Base-by-base conservation (phyloP, 2,797 vertebrate genomes). In the Galago senegalensis region DNA sequence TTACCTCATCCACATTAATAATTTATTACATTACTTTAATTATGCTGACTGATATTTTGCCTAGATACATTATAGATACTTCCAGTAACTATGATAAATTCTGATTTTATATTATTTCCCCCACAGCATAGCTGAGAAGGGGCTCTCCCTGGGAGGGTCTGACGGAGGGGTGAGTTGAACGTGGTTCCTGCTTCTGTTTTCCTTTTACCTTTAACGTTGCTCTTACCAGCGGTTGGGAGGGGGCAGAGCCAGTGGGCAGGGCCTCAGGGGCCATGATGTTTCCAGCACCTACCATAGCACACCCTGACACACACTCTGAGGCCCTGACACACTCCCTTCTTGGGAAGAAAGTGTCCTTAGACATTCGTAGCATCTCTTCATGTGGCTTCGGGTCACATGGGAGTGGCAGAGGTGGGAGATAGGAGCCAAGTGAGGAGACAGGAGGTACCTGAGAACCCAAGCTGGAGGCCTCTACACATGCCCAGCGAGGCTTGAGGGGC, bases 41-140 rank as follows among this genome's bases (percentile, higher is more conserved):
- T 25, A 3, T 3, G n/a, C n/a, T 61, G 34, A 21, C 27, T 86
- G 73, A 18, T 18, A 40, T 53, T 67, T 86, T 56, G 77, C 34
- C 56, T 84, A 0, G 20, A 2, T 0, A 0, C 53, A 2, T 31
- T 83, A 13, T 87, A 91, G 91, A 14, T 58, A 31, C 69, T 92
- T 43, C 69, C 37, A 1, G 65, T n/a, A 79, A 90, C 97, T 73
- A 49, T 49, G 46, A 49, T 49, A 46, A 79, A 29, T 97, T 96
- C 97, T 98, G 97, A 98, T 91, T 31, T 88, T 37, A 96, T 94
- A 49, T 93, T 97, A 2, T 98, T 97, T 96, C 97, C 94, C 96
- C 95, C 94, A 40, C 99, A 99, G 99, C 98, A 98, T 99, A 98
- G 99, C 99, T n/a, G 99, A 99, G 98, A 99, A 99, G 94, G 99